Evolutionary conservation across 1,140 invertebrate genomes (phyloP).

Genomic region (Kradibia gibbosae): DNA sequence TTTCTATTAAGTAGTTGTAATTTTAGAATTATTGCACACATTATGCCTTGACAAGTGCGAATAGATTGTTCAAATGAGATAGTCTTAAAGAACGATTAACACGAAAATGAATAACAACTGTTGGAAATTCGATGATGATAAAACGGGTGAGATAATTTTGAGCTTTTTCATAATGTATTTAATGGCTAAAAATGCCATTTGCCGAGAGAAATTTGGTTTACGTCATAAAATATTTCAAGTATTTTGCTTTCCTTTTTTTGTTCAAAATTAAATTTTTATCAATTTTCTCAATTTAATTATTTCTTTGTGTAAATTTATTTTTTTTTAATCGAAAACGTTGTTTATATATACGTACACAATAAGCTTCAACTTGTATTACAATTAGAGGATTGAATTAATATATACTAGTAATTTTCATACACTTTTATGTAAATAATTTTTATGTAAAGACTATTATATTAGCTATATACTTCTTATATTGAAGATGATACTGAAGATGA

Average conservation of each 20-base stretch:
- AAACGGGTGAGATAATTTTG: slow-evolving; percentile 70
- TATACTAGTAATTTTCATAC: no score
- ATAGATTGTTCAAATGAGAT: slow-evolving; percentile 37
- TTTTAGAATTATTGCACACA: slow-evolving; percentile 50
- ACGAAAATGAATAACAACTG: slow-evolving; percentile 71
- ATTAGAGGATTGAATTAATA: background rate
- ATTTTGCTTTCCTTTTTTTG: slow-evolving; percentile 15
- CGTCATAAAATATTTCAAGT: slow-evolving; percentile 25
- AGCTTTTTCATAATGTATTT: background rate
- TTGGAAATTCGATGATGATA: slow-evolving; percentile 76
- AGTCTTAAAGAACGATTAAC: slow-evolving; percentile 8
- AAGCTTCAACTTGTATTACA: no score
- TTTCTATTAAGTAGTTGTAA: slow-evolving; percentile 31
- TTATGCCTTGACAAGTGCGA: slow-evolving; percentile 33
- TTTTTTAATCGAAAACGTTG: no score
- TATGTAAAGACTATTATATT: background rate
- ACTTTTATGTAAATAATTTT: no score
- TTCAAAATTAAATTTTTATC: slow-evolving; percentile 42
- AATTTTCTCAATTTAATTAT: slow-evolving; percentile 1
- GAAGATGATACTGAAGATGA: slow-evolving; percentile 72
- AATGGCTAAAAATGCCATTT: background rate
- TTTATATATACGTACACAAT: no score
- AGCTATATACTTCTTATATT: slow-evolving; percentile 72
- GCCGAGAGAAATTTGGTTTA: slow-evolving; percentile 7
- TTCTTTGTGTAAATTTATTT: no score